Base-by-base conservation (phyloP, 1,140 invertebrate genomes). In the Magallana gigas region DNA sequence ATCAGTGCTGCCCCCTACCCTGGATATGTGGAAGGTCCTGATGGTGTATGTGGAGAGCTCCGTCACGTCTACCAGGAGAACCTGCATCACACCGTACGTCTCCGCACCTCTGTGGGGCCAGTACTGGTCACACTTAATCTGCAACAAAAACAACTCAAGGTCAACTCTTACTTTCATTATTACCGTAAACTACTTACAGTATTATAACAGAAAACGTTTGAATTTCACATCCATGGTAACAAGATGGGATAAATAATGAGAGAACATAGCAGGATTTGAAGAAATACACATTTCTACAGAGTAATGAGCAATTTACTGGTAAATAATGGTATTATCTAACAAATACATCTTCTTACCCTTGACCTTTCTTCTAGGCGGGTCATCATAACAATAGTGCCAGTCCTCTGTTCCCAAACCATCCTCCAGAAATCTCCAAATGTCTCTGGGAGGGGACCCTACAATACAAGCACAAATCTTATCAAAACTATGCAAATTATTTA, bases 1-100 rank as follows among this genome's bases (percentile, higher is more conserved):
- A 4, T 48, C 36, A 48, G 36, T 48, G 36, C 36, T 48, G 36
- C 36, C 36, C 36, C 88, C 93, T 91, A 96, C 96, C 90, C 96
- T 95, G 90, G 97, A 96, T 57, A 99, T 96, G 94, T 98, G 97
- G 96, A 99, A 99, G 0, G 98, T 99, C 86, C 99, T 96, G 87
- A 99, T 99, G 92, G 98, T 99, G 94, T 99, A 99, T 8, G 98
- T 99, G 7, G 99, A 98, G 82, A 99, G 95, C 94, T 99, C 98
- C 93, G 99, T 98, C 8, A 98, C 97, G 94, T 99, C 98, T 3
- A 97, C 96, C 16, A 99, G 97, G 0, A 95, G 94, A 3, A 96
- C 94, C 48, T 97, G 97, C 96, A 99, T 99, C 92, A 97, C 96
- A 14, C 98, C 99, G 92, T 99, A 99, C 0, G 97, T 97, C 92